A percentile compares a stretch with the other conserved stretches of the same genome.
Evolutionary conservation across 2,113 vertebrate species (phyloP).

Genomic region (Pseudolaguvia tuberculata): DNA sequence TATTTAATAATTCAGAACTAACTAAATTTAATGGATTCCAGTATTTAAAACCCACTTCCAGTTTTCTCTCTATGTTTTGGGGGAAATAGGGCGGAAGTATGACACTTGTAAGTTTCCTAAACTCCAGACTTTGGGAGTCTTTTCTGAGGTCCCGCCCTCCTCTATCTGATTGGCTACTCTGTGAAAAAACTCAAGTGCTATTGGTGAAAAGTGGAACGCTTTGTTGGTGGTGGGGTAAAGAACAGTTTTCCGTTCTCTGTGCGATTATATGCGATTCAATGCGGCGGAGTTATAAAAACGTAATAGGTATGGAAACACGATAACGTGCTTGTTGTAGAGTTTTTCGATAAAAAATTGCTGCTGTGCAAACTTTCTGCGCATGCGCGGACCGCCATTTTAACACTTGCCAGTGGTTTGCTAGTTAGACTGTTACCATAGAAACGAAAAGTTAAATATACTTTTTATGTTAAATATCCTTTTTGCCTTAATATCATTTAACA

Average conservation of each 20-base stretch:
- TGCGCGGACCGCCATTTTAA: conserved; percentile 1
- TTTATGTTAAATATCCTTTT: too few species aligned
- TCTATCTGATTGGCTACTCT: background rate
- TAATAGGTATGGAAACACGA: background rate
- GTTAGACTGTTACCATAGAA: background rate
- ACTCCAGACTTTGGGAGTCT: conserved; percentile 5
- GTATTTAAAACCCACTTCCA: background rate
- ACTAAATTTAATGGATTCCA: background rate
- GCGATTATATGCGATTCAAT: background rate
- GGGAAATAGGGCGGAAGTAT: background rate
- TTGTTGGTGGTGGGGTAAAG: background rate
- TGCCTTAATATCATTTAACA: too few species aligned
- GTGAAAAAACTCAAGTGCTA: background rate
- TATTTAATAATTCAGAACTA: background rate
- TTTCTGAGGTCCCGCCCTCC: background rate
- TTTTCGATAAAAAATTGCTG: too few species aligned
- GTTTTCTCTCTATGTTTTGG: background rate
- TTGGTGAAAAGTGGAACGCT: background rate
- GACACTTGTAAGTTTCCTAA: background rate
- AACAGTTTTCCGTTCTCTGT: background rate
- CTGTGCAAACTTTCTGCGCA: background rate
- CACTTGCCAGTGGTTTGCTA: background rate
- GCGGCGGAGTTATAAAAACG: background rate
- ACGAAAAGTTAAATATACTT: too few species aligned
- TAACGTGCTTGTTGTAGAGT: background rate